Base-by-base conservation (phyloP, 1,140 invertebrate species). In the Papilio helenus region DNA sequence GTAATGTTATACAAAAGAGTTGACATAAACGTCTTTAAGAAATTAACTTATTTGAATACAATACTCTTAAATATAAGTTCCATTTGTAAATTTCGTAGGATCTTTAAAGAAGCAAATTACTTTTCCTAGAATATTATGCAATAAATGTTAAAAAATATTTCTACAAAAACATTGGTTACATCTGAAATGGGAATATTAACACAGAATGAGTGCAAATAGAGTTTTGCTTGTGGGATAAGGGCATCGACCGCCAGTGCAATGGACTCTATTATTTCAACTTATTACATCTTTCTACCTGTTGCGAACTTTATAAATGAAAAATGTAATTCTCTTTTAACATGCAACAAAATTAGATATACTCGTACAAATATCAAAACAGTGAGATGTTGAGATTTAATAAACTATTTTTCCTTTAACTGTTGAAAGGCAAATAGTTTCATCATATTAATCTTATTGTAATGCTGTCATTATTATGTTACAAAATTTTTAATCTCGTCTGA, bases 221-320 rank as follows among this genome's bases (percentile, higher is more conserved):
- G 10, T 44, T 49, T 26, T 23, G 72, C 44, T 74, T 16, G 72
- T n/a, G 14, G 72, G 42, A 16, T 49, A 51, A 74, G 42, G 72
- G 39, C 72, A 26, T 14, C 44, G 72, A 74, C 72, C 39, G 20
- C 23, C 20, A 23, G 72, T 74, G 72, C 72, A 74, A 16, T 29
- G 42, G 26, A 26, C 42, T 74, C 39, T 44, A 23, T 46, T 42
- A 42, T 49, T 74, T 74, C 23, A 73, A 73, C n/a, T 46, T 73
- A 61, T 16, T 29, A 26, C 23, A 16, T 65, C 61, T 29, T 26
- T 65, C 23, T 29, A 65, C 61, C 61, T 65, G 23, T 14, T 65
- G 26, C 61, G 1, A 16, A 65, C 23, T 65, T 65, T 65, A 26
- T 29, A 65, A 65, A 65, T 65, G 3, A 29, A 65, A 65, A 29